phyloP scores from a whole-genome alignment of 2,888 invertebrate species.

The Timandra comae region DNA sequence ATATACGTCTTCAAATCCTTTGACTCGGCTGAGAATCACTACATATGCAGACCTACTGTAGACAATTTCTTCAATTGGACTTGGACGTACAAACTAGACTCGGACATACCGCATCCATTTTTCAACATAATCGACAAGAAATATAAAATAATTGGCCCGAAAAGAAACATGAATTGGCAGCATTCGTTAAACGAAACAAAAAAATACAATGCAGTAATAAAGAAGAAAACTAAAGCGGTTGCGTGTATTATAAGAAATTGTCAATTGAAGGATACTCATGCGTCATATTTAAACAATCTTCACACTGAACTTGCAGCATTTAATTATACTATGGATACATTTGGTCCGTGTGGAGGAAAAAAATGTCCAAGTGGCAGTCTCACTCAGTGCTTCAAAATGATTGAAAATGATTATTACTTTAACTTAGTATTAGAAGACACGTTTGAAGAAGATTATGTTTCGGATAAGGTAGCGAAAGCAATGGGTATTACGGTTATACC shows the following conservation, averaged over 20 bases:
- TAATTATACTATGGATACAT: conserved; percentile 48
- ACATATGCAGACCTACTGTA: conserved; percentile 44
- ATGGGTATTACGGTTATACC: conserved; percentile 48
- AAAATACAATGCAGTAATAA: conserved; percentile 23
- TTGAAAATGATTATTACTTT: conserved; percentile 53
- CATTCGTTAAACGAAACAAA: conserved; percentile 30
- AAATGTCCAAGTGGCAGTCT: conserved; percentile 39
- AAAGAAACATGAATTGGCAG: conserved; percentile 36
- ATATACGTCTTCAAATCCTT: conserved; percentile 53
- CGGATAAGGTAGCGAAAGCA: conserved; percentile 42
- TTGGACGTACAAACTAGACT: conserved; percentile 61
- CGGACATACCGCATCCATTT: conserved; percentile 54
- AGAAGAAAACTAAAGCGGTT: conserved; percentile 42
- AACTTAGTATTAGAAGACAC: conserved; percentile 55
- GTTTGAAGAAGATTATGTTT: conserved; percentile 46
- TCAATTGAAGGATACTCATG: conserved; percentile 38
- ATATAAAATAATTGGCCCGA: conserved; percentile 45
- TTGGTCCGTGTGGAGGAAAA: conserved; percentile 45
- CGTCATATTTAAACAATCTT: conserved; percentile 41
- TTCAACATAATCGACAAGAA: conserved; percentile 38
- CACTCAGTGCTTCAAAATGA: conserved; percentile 40
- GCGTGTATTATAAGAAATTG: conserved; percentile 53
- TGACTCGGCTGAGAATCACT: conserved; percentile 43
- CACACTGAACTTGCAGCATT: conserved; percentile 42
- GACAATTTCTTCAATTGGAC: conserved; percentile 65